phyloP scores from a whole-genome alignment of 2,888 invertebrate species.

The Drosophila seclusa region DNA sequence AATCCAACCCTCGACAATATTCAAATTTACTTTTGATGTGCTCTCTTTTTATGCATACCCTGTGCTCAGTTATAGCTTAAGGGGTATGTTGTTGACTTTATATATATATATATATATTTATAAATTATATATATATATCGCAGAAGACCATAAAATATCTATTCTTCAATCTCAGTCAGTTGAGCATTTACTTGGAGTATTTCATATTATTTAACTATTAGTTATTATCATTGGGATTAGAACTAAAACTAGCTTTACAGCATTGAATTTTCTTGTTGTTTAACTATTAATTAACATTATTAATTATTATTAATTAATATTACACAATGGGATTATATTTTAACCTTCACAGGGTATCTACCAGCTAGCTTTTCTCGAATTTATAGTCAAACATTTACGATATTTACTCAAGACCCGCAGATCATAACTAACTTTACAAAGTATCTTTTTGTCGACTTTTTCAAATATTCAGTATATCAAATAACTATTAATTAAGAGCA shows the following conservation, averaged over 20 bases:
- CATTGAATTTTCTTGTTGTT: too few species aligned
- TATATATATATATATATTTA: background rate
- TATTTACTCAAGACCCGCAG: accelerated
- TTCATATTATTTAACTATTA: background rate
- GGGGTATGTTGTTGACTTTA: background rate
- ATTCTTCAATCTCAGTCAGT: background rate
- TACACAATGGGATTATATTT: background rate
- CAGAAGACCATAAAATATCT: background rate
- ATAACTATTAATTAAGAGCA: too few species aligned
- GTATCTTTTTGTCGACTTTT: too few species aligned
- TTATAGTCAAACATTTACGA: background rate
- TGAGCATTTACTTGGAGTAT: background rate
- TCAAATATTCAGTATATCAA: too few species aligned
- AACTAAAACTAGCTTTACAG: background rate
- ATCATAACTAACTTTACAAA: background rate
- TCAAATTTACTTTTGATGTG: conserved; percentile 43
- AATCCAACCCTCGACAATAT: conserved; percentile 51
- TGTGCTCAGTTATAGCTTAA: background rate
- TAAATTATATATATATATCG: background rate
- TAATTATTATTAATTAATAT: background rate
- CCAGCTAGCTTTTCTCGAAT: background rate
- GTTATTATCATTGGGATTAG: background rate
- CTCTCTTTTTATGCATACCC: conserved; percentile 27
- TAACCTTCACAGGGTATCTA: background rate
- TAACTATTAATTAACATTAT: background rate